Percentiles rank a stretch among this genome's conserved stretches.
These are phyloP conservation scores for Sialis fuliginosa DNA, from an alignment of 2,888 invertebrate genomes.

Conservation along the genomic window DNA sequence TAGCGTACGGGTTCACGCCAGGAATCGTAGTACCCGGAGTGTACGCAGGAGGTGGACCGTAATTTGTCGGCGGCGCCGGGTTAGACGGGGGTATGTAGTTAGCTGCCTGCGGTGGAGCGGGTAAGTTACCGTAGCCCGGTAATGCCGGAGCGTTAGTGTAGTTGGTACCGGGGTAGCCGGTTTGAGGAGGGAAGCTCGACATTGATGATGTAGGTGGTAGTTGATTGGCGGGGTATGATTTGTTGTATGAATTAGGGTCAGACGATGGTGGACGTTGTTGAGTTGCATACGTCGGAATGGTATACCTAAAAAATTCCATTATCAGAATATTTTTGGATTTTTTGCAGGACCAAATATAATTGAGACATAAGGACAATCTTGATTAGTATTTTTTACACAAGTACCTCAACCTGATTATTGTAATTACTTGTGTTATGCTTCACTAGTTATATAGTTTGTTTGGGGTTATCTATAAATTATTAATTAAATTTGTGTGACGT, in stretches of 20 bases:
- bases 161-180: background rate
- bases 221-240: background rate
- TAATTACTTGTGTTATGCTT: no score
- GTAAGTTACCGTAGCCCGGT: background rate
- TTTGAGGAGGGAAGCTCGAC: background rate
- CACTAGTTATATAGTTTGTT: no score
- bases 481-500: no score
- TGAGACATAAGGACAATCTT: no score
- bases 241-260: background rate
- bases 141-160: background rate
- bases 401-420: no score
- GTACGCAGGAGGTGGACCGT: constrained; percentile 1
- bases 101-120: background rate
- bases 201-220: background rate
- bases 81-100: background rate
- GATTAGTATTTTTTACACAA: no score
- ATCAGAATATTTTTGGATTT: no score
- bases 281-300: no score
- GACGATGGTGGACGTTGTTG: background rate
- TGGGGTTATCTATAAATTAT: no score
- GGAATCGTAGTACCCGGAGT: background rate
- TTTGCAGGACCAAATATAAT: no score
- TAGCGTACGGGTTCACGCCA: constrained; percentile 1
- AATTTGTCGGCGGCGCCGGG: background rate
- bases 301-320: no score